A percentile compares a stretch with the other conserved stretches of the same genome.
Conservation (phyloP, 2,797 vertebrate genomes). For the Clarias platycephalus region DNA sequence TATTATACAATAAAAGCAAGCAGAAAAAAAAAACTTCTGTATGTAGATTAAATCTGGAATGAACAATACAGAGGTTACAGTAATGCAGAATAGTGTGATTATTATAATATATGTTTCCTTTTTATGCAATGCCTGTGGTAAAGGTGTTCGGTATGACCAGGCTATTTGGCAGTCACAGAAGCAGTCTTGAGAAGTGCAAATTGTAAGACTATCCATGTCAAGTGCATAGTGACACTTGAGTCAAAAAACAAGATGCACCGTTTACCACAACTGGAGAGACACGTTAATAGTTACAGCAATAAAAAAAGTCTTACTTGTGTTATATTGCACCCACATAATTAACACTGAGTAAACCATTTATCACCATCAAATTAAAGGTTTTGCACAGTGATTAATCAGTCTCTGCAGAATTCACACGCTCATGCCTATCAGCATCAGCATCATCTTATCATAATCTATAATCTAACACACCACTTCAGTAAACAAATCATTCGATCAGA, state of each 20-base stretch:
- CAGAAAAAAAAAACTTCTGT: too few relatives aligned
- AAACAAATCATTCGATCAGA: background rate
- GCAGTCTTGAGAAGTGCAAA: background rate
- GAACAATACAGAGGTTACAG: background rate
- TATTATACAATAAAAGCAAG: background rate
- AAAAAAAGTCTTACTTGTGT: too few relatives aligned
- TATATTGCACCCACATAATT: background rate
- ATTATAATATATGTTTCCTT: too few relatives aligned
- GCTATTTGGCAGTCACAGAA: background rate
- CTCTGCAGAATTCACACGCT: background rate
- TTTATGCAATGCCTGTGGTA: background rate
- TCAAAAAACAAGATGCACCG: background rate
- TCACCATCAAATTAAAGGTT: background rate
- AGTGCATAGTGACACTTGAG: background rate
- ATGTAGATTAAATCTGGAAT: background rate
- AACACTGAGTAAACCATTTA: background rate
- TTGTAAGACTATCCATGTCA: background rate
- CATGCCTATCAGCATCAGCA: background rate
- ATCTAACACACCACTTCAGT: background rate
- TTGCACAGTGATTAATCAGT: background rate
- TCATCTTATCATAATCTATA: background rate
- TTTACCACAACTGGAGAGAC: background rate
- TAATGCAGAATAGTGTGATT: background rate
- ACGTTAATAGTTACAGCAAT: background rate
- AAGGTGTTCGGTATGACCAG: background rate